Conservation (phyloP, 2,888 invertebrate species). For the Nomada fucata region DNA sequence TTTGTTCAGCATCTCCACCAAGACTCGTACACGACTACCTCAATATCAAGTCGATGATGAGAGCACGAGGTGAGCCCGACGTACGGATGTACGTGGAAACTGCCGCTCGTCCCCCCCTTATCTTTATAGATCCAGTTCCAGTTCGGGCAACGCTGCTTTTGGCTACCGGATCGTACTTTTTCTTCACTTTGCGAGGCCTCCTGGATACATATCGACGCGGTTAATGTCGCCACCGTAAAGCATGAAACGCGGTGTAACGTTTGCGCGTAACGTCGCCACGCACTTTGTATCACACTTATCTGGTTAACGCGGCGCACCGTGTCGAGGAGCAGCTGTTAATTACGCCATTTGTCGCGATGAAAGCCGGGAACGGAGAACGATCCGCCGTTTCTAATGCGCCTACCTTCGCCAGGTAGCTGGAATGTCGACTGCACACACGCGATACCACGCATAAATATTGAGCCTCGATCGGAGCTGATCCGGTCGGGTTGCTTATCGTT, state of each 20-base stretch:
- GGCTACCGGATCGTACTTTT: constrained; percentile 47
- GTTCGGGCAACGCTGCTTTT: constrained; percentile 34
- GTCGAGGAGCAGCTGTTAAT: constrained; percentile 43
- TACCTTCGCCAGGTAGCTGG: not conserved
- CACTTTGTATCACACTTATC: constrained; percentile 42
- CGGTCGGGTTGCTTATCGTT: constrained; percentile 32
- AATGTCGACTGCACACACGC: constrained; percentile 22
- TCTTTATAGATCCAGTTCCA: constrained; percentile 63
- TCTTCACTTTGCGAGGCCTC: not conserved
- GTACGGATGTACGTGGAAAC: not conserved
- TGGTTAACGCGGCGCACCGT: constrained; percentile 42
- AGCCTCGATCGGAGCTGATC: constrained; percentile 11
- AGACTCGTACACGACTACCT: not conserved
- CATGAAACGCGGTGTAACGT: constrained; percentile 16
- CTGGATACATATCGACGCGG: not conserved
- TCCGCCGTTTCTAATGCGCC: constrained; percentile 27
- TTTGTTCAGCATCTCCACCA: constrained; percentile 59
- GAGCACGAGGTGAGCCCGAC: constrained; percentile 26
- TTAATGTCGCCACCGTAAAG: constrained; percentile 19
- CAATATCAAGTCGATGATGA: constrained; percentile 41
- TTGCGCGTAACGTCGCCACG: constrained; percentile 19
- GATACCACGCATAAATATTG: constrained; percentile 25
- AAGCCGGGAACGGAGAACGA: not conserved
- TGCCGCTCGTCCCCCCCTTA: constrained; percentile 37
- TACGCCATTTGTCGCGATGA: constrained; percentile 47